Conservation (phyloP, 2,888 invertebrate species). For the Hemistola chrysoprasaria region DNA sequence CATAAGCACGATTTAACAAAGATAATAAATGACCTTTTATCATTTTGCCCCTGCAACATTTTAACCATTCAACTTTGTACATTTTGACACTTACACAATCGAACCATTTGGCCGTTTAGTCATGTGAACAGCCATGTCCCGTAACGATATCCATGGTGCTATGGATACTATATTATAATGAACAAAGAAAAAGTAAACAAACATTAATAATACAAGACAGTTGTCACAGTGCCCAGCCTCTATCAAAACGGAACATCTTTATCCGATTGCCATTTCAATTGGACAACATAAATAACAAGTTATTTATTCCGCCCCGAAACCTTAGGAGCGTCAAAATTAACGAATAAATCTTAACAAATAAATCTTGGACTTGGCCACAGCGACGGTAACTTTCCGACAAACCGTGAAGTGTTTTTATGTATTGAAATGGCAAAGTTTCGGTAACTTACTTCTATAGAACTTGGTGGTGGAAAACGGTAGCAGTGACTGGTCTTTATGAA, state of each 20-base stretch:
- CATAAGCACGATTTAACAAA: too few relatives aligned
- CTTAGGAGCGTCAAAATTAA: constrained; percentile 27
- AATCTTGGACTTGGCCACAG: constrained; percentile 28
- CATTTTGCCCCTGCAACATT: too few relatives aligned
- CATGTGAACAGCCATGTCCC: too few relatives aligned
- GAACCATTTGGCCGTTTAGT: too few relatives aligned
- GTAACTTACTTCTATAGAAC: constrained; percentile 15
- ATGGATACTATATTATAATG: too few relatives aligned
- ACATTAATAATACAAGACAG: too few relatives aligned
- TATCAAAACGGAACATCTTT: constrained; percentile 15
- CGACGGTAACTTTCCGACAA: constrained; percentile 26
- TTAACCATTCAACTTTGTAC: too few relatives aligned
- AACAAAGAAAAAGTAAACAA: too few relatives aligned
- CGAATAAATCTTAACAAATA: constrained; percentile 26
- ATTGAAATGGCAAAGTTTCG: constrained; percentile 32
- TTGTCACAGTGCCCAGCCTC: not conserved
- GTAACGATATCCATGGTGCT: too few relatives aligned
- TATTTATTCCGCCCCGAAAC: constrained; percentile 20
- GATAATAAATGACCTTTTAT: too few relatives aligned
- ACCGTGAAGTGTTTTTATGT: constrained; percentile 32
- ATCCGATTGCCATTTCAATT: constrained; percentile 17
- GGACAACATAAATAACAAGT: constrained; percentile 22
- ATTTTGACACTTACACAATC: too few relatives aligned
- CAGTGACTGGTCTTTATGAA: not conserved
- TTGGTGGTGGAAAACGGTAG: constrained; percentile 4